Conservation (phyloP, 2,888 invertebrate genomes). For the Nomada fabriciana region DNA sequence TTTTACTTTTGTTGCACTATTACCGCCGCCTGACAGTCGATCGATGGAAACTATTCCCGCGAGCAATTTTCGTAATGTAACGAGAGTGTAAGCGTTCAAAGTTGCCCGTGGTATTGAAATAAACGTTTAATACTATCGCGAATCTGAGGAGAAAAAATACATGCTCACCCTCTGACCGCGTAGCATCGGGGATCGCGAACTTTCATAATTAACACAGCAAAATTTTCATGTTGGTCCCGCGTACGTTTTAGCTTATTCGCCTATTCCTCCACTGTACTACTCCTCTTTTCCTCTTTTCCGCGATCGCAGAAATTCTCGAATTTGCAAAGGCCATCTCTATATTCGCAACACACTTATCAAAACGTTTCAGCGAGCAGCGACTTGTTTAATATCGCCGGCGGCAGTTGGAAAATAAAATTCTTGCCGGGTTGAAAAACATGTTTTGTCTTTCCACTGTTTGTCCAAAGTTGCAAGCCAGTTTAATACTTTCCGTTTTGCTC, state of each 20-base stretch:
- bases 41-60: conserved; percentile 20
- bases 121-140: conserved; percentile 33
- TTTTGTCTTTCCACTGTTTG: conserved; percentile 20
- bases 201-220: conserved; percentile 43
- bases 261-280: too few relatives aligned
- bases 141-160: conserved; percentile 3
- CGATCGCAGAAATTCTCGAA: conserved; percentile 40
- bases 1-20: background rate
- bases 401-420: conserved; percentile 37
- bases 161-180: background rate
- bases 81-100: conserved; percentile 19
- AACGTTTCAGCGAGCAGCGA: conserved; percentile 30
- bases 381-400: conserved; percentile 37
- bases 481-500: background rate
- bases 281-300: background rate
- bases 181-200: conserved; percentile 25
- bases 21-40: conserved; percentile 17
- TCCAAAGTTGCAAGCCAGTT: background rate
- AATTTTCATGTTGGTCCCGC: conserved; percentile 6
- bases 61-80: conserved; percentile 17
- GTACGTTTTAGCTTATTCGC: background rate
- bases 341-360: conserved; percentile 43
- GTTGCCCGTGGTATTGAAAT: conserved; percentile 53
- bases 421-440: conserved; percentile 34
- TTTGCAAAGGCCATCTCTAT: conserved; percentile 38